phyloP scores from a whole-genome alignment of 2,888 invertebrate genomes.

The Eueremaeus valkanovi region DNA sequence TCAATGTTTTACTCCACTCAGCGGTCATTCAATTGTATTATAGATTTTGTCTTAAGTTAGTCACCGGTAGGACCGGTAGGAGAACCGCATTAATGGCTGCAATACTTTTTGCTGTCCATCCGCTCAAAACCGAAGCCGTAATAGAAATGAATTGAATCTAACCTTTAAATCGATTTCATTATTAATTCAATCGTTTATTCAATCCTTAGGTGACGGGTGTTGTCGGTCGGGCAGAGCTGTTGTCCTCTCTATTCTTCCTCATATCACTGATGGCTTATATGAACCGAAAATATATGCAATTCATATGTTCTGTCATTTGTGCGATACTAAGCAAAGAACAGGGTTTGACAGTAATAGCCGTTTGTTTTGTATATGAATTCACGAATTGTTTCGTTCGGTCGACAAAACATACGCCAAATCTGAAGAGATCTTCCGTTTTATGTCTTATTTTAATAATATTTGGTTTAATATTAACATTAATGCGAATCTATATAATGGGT shows the following conservation, averaged over 20 bases:
- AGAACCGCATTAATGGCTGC: conserved; percentile 62
- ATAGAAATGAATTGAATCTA: background rate
- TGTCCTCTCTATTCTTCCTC: conserved; percentile 87
- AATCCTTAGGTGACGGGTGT: conserved; percentile 68
- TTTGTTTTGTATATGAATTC: conserved; percentile 62
- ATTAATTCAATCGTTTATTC: background rate
- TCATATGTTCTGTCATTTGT: conserved; percentile 67
- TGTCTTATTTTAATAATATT: conserved; percentile 11
- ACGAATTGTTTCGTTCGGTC: background rate
- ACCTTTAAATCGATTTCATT: background rate
- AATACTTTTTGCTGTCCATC: conserved; percentile 86
- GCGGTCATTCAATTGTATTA: conserved; percentile 78
- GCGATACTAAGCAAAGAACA: conserved; percentile 97
- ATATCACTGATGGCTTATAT: conserved; percentile 79
- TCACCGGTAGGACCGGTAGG: conserved; percentile 46
- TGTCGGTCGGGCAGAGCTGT: conserved; percentile 92
- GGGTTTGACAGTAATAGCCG: conserved; percentile 88
- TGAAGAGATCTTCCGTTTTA: background rate
- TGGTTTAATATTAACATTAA: conserved; percentile 65
- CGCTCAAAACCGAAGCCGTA: conserved; percentile 96
- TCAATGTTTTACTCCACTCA: conserved; percentile 80
- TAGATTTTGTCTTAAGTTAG: conserved; percentile 63
- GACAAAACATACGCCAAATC: background rate
- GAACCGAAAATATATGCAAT: conserved; percentile 59
- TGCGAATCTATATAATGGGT: conserved; percentile 71